A percentile compares a stretch with the other conserved stretches of the same genome.
Evolutionary conservation across 2,113 vertebrate species (phyloP).

Genomic region (Rhinoderma darwinii): DNA sequence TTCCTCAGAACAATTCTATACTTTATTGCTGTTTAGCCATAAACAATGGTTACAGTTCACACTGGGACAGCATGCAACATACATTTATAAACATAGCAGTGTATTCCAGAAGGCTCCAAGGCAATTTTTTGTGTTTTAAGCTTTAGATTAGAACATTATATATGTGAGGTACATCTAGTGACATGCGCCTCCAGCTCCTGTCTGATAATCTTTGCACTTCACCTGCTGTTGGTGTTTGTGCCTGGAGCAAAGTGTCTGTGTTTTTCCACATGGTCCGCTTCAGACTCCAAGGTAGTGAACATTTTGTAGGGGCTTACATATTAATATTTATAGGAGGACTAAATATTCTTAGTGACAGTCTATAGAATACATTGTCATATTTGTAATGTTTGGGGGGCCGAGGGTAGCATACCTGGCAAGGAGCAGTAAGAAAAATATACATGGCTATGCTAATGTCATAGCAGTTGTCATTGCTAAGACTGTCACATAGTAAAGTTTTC

Average conservation of each 20-base stretch:
- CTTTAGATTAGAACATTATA: neutral
- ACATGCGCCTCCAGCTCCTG: conserved; percentile 18
- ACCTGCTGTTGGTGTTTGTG: conserved; percentile 20
- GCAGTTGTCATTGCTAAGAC: no score
- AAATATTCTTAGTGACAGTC: neutral
- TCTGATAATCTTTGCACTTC: conserved; percentile 12
- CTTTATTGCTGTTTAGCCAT: neutral
- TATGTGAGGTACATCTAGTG: neutral
- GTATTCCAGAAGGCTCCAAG: neutral
- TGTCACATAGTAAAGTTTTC: no score
- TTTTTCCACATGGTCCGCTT: conserved; percentile 8
- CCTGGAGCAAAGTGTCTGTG: conserved; percentile 16
- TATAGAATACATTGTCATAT: neutral
- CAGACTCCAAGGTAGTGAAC: neutral
- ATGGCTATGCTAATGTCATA: no score
- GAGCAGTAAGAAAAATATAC: neutral
- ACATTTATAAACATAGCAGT: neutral
- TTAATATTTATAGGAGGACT: neutral
- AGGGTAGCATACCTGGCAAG: neutral
- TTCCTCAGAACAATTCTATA: neutral
- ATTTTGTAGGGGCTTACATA: neutral
- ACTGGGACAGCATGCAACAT: neutral
- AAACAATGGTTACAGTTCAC: neutral
- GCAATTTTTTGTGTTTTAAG: neutral
- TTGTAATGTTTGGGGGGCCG: neutral